Evolutionary conservation across 2,113 vertebrate species (phyloP).

Genomic region (Chitala chitala): DNA sequence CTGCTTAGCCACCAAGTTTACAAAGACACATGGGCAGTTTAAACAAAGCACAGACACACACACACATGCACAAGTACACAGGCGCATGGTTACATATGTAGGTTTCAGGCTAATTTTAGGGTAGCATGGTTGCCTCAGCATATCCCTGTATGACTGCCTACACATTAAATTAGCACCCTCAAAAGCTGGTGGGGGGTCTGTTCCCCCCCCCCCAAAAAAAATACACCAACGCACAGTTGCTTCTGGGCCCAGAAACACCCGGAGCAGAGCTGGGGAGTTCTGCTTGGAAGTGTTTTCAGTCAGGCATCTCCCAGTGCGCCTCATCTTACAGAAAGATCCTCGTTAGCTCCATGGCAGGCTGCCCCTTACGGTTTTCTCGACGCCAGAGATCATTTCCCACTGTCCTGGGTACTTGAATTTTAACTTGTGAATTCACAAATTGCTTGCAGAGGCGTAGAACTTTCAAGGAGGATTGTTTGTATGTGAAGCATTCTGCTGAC

Average conservation of each 20-base stretch:
- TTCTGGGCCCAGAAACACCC: constrained; percentile 8
- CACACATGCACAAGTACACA: constrained; percentile 13
- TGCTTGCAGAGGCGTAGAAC: not conserved
- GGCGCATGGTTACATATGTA: too few species aligned
- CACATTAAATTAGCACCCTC: not conserved
- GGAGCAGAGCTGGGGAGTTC: not conserved
- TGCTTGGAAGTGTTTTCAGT: not conserved
- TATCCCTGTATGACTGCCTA: too few species aligned
- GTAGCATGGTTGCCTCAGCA: too few species aligned
- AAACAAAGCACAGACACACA: not conserved
- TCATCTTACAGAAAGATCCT: constrained; percentile 1
- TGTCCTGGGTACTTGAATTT: not conserved
- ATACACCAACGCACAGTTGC: not conserved
- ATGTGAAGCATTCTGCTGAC: not conserved
- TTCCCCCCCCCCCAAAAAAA: not conserved
- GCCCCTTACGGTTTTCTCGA: not conserved
- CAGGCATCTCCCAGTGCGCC: not conserved
- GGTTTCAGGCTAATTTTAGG: too few species aligned
- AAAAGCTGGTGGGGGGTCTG: not conserved
- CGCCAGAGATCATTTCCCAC: not conserved
- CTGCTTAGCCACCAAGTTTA: not conserved
- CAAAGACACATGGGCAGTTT: not conserved
- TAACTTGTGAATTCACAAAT: not conserved
- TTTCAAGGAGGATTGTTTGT: not conserved
- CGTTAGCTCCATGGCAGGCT: not conserved